phyloP scores from a whole-genome alignment of 2,113 vertebrate species.

The Rhinopomastus cyanomelas region DNA sequence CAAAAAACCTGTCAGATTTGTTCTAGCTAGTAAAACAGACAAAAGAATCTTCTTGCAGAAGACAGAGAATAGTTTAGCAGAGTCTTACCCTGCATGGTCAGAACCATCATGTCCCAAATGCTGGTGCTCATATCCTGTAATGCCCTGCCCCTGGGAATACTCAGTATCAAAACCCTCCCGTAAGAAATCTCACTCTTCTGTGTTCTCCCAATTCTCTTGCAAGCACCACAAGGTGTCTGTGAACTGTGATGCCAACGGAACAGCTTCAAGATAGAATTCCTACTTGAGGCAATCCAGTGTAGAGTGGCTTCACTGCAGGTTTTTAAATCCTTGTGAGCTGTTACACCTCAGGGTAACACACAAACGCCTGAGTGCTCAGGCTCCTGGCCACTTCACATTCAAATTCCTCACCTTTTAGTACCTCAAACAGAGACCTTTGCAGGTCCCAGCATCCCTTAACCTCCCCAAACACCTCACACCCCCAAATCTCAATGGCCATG shows the following conservation, averaged over 20 bases:
- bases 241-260: not conserved
- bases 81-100: not conserved
- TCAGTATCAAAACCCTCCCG: not conserved
- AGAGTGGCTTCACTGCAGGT: not conserved
- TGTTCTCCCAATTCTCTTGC: not conserved
- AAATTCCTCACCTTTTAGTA: not conserved
- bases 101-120: not conserved
- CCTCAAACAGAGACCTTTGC: not conserved
- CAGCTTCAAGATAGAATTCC: not conserved
- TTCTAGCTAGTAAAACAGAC: not conserved
- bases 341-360: not conserved
- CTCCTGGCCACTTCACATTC: not conserved
- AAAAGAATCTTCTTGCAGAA: not conserved
- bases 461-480: not conserved
- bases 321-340: not conserved
- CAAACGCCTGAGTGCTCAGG: not conserved
- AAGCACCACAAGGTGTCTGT: not conserved
- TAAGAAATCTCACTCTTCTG: not conserved
- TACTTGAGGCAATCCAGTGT: not conserved
- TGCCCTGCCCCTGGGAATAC: not conserved
- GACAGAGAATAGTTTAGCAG: not conserved
- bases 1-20: not conserved
- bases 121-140: fast-evolving
- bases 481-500: not conserved
- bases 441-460: not conserved